These are phyloP conservation scores for Myripristis jacobus DNA, from an alignment of 2,797 vertebrate genomes.

Conservation along the genomic window DNA sequence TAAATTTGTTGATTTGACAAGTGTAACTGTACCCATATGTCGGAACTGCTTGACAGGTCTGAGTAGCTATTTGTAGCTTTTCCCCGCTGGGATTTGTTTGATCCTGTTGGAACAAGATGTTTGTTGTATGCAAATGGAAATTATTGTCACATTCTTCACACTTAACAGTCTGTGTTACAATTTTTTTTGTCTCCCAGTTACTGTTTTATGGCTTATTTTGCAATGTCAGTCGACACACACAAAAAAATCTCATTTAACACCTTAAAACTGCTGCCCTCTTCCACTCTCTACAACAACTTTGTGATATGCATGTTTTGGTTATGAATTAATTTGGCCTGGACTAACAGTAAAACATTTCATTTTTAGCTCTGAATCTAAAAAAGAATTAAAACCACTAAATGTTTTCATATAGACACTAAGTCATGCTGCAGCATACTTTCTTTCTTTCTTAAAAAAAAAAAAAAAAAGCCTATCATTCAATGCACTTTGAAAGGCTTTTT, in stretches of 20 bases:
- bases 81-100: no score
- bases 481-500: background rate
- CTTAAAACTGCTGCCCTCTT: constrained; percentile 28
- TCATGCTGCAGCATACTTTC: background rate
- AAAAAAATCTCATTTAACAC: constrained; percentile 37
- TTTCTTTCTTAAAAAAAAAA: no score
- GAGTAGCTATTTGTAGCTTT: no score
- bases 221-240: constrained; percentile 5
- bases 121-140: no score
- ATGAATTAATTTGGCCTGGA: background rate
- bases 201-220: no score
- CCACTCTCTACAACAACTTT: constrained; percentile 13
- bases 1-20: no score
- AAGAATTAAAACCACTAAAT: background rate
- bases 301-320: no score
- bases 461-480: background rate
- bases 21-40: background rate
- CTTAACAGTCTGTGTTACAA: no score
- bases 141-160: no score
- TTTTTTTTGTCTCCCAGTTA: no score
- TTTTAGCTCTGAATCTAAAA: background rate
- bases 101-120: no score
- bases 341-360: background rate
- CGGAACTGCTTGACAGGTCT: no score
- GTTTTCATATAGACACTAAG: constrained; percentile 9